Evolutionary conservation across 2,113 vertebrate genomes (phyloP), one percentile per base, ranked within the genome.

Genomic region (Cyprinodon brontotheroides): DNA sequence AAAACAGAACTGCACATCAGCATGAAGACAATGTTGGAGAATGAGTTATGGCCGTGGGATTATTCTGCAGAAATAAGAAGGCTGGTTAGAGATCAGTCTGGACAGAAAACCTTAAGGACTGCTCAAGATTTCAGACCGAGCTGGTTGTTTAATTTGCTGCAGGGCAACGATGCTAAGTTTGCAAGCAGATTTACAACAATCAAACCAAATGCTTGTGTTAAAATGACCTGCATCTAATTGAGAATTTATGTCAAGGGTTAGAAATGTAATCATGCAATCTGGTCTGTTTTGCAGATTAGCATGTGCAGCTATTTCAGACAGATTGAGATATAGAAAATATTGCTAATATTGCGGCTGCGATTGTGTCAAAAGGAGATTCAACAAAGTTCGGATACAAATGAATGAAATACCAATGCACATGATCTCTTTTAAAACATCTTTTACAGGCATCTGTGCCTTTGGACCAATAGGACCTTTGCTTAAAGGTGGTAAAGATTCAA

Each of bases 381-480:
- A n/a, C 50, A 57, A 53, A 53, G 50, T 53, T 8, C 50, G 5
- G 15, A 53, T 8, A 20, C 50, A n/a, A 57, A 9, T 15, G 50
- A 20, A 3, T 20, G 7, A 8, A 45, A 45, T 45, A 11, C 9
- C 9, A 57, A 20, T 57, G 20, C 3, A 20, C 9, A n/a, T 17
- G 9, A 45, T 45, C 9, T 11, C 20, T 20, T 6, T 9, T 41
- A 6, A 6, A 41, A 9, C 41, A 41, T 29, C 65, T 79, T 73
- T 85, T 63, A 62, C 11, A 71, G 22, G 57, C n/a, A 72, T 84
- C 83, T 86, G 65, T 86, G 48, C 20, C 76, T 80, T 77, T 77
- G 80, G 65, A 65, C 65, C 63, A 47, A 68, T 68, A 76, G 88
- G 88, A 89, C 17, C 1, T 11, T 4, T 39, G 85, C 77, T 69